These are phyloP conservation scores for Caenorhabditis sinica DNA, from an alignment of 2,888 invertebrate species.

Conservation along the genomic window DNA sequence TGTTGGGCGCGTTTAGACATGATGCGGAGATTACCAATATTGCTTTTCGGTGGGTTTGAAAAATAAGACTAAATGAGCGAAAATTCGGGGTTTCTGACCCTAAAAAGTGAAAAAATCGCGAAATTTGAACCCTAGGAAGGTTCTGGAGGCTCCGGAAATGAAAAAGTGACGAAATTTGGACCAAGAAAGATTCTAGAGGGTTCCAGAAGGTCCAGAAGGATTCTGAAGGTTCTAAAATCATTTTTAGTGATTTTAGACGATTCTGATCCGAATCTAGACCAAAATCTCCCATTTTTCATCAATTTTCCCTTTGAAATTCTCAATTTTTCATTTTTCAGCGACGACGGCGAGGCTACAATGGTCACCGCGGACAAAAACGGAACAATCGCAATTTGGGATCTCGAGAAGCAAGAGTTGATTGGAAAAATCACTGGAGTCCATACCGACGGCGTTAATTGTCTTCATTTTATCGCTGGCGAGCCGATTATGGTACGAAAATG, in stretches of 20 bases:
- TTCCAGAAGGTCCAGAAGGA: too few relatives aligned
- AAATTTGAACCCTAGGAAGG: too few relatives aligned
- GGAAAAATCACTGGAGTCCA: slow-evolving; percentile 92
- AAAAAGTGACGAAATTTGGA: too few relatives aligned
- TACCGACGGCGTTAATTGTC: slow-evolving; percentile 88
- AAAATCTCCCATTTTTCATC: background rate
- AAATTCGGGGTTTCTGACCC: too few relatives aligned
- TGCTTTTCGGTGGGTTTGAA: slow-evolving; percentile 77
- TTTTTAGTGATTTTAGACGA: too few relatives aligned
- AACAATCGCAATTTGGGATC: slow-evolving; percentile 94
- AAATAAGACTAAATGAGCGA: too few relatives aligned
- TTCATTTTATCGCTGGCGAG: slow-evolving; percentile 92
- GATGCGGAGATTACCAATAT: slow-evolving; percentile 87
- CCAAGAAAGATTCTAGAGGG: too few relatives aligned
- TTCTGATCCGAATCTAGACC: background rate
- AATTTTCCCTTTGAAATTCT: background rate
- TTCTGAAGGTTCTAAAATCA: too few relatives aligned
- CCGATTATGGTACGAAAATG: slow-evolving; percentile 88
- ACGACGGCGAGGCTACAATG: slow-evolving; percentile 80
- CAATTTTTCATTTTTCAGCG: slow-evolving; percentile 70
- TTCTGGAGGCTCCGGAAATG: too few relatives aligned
- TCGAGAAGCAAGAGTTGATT: slow-evolving; percentile 87
- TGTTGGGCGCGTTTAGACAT: slow-evolving; percentile 90
- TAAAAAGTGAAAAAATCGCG: too few relatives aligned
- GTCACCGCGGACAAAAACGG: slow-evolving; percentile 86